Conservation (phyloP, 2,113 vertebrate species). For the Diphyllodes magnificus region DNA sequence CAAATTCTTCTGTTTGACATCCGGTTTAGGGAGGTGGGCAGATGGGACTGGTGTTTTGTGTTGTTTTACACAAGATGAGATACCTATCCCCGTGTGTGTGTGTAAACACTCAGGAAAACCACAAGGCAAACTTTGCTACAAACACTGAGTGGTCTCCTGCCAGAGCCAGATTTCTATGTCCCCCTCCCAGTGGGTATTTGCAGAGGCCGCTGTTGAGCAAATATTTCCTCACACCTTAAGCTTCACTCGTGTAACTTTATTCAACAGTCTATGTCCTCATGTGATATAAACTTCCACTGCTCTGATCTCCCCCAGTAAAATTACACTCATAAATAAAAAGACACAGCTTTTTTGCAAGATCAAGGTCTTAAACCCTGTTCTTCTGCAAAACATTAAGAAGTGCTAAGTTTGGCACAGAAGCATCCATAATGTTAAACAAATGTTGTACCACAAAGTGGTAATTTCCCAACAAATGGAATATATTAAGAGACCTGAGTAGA, state of each 20-base stretch:
- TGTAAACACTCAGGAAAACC: neutral
- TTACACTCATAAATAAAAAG: neutral
- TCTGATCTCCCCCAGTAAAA: neutral
- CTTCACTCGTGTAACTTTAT: neutral
- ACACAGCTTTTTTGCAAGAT: neutral
- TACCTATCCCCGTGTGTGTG: neutral
- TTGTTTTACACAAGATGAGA: neutral
- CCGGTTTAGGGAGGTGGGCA: neutral
- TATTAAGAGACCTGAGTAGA: neutral
- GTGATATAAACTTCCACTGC: neutral
- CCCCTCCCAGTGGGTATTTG: neutral
- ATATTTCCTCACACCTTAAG: neutral
- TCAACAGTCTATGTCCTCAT: neutral
- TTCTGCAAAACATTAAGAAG: neutral
- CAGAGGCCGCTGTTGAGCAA: neutral
- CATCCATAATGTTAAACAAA: conserved; percentile 8
- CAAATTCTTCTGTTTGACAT: neutral
- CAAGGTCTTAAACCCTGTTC: neutral
- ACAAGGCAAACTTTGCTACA: neutral
- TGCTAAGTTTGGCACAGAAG: neutral
- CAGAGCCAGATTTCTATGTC: neutral
- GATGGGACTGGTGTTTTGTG: neutral
- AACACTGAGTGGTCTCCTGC: neutral
- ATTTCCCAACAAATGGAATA: neutral
- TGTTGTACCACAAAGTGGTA: neutral